Evolutionary conservation across 2,888 invertebrate species (phyloP), one percentile per base, ranked within the genome.

Genomic region (Eristalis intricaria): DNA sequence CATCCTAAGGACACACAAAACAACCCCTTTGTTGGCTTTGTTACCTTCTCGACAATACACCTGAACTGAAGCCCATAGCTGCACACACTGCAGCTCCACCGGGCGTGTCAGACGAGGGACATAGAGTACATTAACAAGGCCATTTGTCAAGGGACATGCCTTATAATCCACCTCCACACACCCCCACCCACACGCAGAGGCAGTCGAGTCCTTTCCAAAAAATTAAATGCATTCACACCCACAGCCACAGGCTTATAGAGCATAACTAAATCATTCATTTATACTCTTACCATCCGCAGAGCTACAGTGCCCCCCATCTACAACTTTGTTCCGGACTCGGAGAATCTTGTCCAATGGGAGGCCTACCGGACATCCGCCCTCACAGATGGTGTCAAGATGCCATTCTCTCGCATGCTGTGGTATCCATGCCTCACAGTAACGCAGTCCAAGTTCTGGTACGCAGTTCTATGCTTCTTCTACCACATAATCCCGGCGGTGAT

Each of bases 251-350:
- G 50, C 65, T 35, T 63, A 68, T 4, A 68, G 4, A 60, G 50
- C 40, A 60, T n/a, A 15, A 76, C 58, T 74, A 69, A 69, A 77
- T 84, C 61, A 80, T 74, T 78, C 43, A 65, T 75, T 71, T 56
- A n/a, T 63, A 40, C 13, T 50, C 32, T 43, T 32, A 26, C 65
- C 65, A 32, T 73, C 32, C 32, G 15, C 64, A 89, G 89, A 26
- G 89, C 87, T 69, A 86, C 85, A 11, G 93, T 94, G 56, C 94
- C 94, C 1, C 94, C 95, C 0, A 95, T 98, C 63, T 98, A 96
- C 94, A 98, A 98, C 93, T 97, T 96, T 92, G 97, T 98, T 1
- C 97, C 98, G 0, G 96, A 97, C 0, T 94, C 94, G 1, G 95
- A 96, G 84, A 97, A 98, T 91, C 95, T 96, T 1, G 93, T 98